Evolutionary conservation across 1,140 invertebrate genomes (phyloP), one percentile per base, ranked within the genome.

Genomic region (Philotrypesis tridentata): DNA sequence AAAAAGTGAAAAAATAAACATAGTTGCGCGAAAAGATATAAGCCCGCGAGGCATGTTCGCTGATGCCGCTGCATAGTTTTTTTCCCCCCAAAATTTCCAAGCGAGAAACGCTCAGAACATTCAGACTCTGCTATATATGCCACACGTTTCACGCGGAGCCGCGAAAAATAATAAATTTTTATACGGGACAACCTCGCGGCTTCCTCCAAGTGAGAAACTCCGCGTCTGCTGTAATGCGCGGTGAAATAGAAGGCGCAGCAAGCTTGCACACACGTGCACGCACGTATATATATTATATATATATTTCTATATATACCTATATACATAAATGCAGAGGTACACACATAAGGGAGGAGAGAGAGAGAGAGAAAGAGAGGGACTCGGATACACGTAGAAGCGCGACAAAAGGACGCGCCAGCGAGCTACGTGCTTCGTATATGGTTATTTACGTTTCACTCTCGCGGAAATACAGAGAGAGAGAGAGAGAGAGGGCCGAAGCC

Each of bases 361-460:
- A 21, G 21, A 37, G 68, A 40, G 68, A n/a, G 17, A 8, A 14
- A 40, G 11, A 55, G 2, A 48, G 14, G 0, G 17, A 3, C 48
- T 43, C 4, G 6, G 48, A 55, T 55, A 55, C 21, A 55, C 48
- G 48, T 55, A 14, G 48, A 21, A 55, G 21, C 14, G 21, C 37
- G 17, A 71, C 68, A 71, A 43, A 71, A 71, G 68, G 21, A 71
- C 68, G 8, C 33, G 68, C 67, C 2, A 68, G 11, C 25, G 65
- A 4, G 61, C 61, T 68, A 55, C 48, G 48, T 55, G 48, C 48
- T 68, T 68, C 67, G 67, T 27, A 29, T 65, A 65, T 43, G 31
- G 33, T 71, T 71, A 71, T 71, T 71, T 71, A 71, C 67, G 37
- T 71, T 55, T 63, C 17, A 21, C 48, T 40, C 23, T 37, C 71